phyloP scores from a whole-genome alignment of 2,797 vertebrate genomes.

The Sebastes matsubarae region DNA sequence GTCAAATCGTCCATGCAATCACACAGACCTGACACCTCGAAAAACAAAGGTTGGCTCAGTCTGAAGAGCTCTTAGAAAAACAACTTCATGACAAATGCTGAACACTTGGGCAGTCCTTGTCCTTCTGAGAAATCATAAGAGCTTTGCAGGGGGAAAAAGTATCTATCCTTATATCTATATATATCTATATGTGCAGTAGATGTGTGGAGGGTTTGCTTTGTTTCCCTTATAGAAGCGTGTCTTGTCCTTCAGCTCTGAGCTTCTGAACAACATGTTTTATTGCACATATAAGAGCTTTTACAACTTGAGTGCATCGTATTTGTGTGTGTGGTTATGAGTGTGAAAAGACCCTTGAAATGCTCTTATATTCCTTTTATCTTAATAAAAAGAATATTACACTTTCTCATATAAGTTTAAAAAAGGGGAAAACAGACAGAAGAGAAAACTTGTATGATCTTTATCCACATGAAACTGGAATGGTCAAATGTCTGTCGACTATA shows the following conservation, averaged over 20 bases:
- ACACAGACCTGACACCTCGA: neutral
- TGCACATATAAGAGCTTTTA: neutral
- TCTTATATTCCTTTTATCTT: neutral
- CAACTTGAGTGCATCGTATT: neutral
- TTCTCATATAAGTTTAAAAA: neutral
- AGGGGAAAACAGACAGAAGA: neutral
- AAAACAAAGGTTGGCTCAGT: slow-evolving; percentile 18
- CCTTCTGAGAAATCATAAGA: neutral
- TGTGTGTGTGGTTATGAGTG: neutral
- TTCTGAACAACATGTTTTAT: neutral
- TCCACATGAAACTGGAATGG: neutral
- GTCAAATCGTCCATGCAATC: slow-evolving; percentile 24
- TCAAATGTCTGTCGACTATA: neutral
- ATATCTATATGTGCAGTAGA: neutral
- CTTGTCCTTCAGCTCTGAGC: neutral
- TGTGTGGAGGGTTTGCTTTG: neutral
- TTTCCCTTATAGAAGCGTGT: neutral
- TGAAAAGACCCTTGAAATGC: neutral
- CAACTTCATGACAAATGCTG: neutral
- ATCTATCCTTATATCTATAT: neutral
- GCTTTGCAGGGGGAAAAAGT: too few relatives aligned
- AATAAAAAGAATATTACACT: neutral
- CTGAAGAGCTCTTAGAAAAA: neutral
- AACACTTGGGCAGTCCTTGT: neutral
- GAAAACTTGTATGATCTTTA: neutral